phyloP scores from a whole-genome alignment of 2,797 vertebrate species.

The Pygocentrus nattereri region DNA sequence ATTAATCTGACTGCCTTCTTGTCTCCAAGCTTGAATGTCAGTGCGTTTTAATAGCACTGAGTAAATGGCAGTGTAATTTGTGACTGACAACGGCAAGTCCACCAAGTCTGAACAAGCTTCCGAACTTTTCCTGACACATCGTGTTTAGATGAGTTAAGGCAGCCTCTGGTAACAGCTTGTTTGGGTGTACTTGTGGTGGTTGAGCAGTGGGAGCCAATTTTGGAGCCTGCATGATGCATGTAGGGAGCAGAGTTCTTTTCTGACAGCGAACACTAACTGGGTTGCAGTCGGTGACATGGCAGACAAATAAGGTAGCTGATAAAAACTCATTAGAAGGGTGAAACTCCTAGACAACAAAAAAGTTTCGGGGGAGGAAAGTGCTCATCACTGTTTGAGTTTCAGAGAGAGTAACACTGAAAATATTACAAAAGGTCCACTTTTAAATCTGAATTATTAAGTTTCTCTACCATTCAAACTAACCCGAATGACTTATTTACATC shows the following conservation, averaged over 20 bases:
- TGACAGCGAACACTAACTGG: constrained; percentile 34
- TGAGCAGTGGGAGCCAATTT: constrained; percentile 14
- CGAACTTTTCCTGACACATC: constrained; percentile 20
- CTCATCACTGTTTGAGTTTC: too few species aligned
- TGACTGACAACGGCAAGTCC: constrained; percentile 27
- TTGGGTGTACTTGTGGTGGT: constrained; percentile 9
- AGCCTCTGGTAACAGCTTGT: constrained; percentile 11
- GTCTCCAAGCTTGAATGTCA: constrained; percentile 51
- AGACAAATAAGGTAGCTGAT: not conserved
- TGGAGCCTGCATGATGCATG: constrained; percentile 6
- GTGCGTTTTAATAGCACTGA: constrained; percentile 39
- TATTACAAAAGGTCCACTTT: too few species aligned
- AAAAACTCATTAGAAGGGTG: not conserved
- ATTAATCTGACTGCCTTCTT: constrained; percentile 36
- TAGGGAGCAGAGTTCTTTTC: not conserved
- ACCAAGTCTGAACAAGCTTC: constrained; percentile 2
- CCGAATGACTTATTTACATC: too few species aligned
- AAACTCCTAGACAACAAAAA: not conserved
- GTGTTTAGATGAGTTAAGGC: constrained; percentile 5
- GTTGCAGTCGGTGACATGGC: constrained; percentile 5
- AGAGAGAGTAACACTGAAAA: too few species aligned
- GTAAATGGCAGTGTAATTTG: constrained; percentile 45
- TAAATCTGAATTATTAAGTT: too few species aligned
- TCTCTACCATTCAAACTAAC: too few species aligned
- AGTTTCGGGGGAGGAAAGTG: not conserved